Base-by-base conservation (phyloP, 1,140 invertebrate species). In the Caenorhabditis elegans region DNA sequence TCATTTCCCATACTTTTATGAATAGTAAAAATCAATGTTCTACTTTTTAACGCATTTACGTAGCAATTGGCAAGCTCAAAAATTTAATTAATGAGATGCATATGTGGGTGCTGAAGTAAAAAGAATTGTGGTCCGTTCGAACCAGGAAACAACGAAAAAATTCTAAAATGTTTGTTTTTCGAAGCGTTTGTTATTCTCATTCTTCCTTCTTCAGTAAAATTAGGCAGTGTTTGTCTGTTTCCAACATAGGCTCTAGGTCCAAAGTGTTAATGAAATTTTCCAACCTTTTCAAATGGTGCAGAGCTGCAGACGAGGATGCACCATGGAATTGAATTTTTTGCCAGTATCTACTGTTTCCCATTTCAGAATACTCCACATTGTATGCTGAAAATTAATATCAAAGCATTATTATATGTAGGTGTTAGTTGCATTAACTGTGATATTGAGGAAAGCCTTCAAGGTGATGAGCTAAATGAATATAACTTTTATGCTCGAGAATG, bases 311-410 rank as follows among this genome's bases (percentile, higher is more conserved):
- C 0, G 87, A 85, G 6, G 76, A 83, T 13, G 83, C 76, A 26
- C 87, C 88, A 17, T 55, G 49, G 51, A 88, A 88, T 79, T 83
- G 60, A 43, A 88, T 79, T 36, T 79, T 65, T 49, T 88, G 55
- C 83, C 87, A 88, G 46, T 85, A 79, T 70, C 34, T 31, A 24
- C 84, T 83, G 31, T 34, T 79, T 28, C 76, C 88, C 39, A 79
- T 78, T 53, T 82, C 76, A 4, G 77, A 26, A 53, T 85, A 88
- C 47, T 87, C 75, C 22, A 87, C 79, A 17, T 86, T 65, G 46
- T 88, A 86, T n/a, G 77, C 76, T 89, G 34, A 78, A 87, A 60
- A n/a, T n/a, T 24, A 48, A 22, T 34, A 28, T 78, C 26, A 49
- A n/a, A n/a, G n/a, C n/a, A n/a, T n/a, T n/a, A n/a, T n/a, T n/a